Evolutionary conservation across 2,888 invertebrate species (phyloP), one percentile per base, ranked within the genome.

Genomic region (Calliopum simillimum): DNA sequence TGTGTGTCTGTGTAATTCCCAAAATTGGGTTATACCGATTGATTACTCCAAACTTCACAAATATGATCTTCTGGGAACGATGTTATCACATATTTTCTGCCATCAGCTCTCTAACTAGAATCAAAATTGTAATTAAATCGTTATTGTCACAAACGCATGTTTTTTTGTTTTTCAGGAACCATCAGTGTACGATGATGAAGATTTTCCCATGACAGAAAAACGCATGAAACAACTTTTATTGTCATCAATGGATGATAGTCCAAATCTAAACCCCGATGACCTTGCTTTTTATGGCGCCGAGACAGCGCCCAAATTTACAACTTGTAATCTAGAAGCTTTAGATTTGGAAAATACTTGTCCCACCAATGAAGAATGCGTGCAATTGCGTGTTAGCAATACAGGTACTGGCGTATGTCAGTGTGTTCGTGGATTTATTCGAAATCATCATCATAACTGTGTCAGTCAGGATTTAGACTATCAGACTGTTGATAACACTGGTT

Each of bases 321-420:
- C 88, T 4, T 94, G 93, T 85, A 89, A 90, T 82, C 86, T 90
- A 23, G 91, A 76, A 44, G 89, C 13, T 80, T 59, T 72, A 0
- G 75, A 74, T 43, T 43, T 72, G 12, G 75, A 78, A n/a, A 78
- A 73, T 0, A 79, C 76, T 1, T 95, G 95, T 79, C 89, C 89
- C 1, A 86, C 87, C 25, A 92, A 93, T 82, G 92, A 94, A 81
- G 89, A 91, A 77, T 95, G 95, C 81, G 85, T 91, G 3, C 87
- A 86, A 46, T 83, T 88, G 13, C 85, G 82, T 67, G 78, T 85
- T 0, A 90, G 91, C 80, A 87, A 89, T 2, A 86, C 90, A 51
- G 33, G 8, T 33, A 89, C 89, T 76, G 94, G 94, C 0, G 85
- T 92, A 46, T 96, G 95, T 78, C 89, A 90, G 79, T 95, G 95